These are phyloP conservation scores for Mormyrus hasselquistii DNA, from an alignment of 2,797 vertebrate species.

Conservation along the genomic window DNA sequence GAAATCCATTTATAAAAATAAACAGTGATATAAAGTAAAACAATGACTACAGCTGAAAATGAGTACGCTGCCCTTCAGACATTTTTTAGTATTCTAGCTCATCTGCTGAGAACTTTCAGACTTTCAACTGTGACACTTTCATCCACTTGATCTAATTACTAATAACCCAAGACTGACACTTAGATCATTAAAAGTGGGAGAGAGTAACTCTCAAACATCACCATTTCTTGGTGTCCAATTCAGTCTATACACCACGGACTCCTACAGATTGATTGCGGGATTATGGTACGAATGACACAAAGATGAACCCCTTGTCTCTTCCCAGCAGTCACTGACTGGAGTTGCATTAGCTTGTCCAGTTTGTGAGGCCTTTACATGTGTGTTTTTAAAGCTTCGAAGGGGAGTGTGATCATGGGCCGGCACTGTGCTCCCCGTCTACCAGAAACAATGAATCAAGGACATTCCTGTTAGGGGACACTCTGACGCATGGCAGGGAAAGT, in stretches of 20 bases:
- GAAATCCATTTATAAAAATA: constrained; percentile 62
- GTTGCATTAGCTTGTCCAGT: neutral
- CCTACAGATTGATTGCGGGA: neutral
- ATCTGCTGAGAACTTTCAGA: neutral
- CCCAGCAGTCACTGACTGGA: neutral
- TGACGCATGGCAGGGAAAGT: neutral
- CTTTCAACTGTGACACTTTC: neutral
- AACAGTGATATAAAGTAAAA: constrained; percentile 65
- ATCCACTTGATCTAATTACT: neutral
- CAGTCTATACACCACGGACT: neutral
- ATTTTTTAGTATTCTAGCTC: neutral
- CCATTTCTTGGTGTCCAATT: neutral
- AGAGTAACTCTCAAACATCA: neutral
- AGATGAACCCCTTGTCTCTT: neutral
- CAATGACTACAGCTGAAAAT: constrained; percentile 46
- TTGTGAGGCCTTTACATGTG: neutral
- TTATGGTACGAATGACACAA: neutral
- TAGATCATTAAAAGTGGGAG: neutral
- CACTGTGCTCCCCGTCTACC: neutral
- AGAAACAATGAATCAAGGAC: neutral
- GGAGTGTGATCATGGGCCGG: too few species aligned
- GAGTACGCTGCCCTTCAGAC: constrained; percentile 17
- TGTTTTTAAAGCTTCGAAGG: neutral
- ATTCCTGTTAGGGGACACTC: neutral
- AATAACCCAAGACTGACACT: neutral